Evolutionary conservation across 2,888 invertebrate species (phyloP).

Genomic region (Leptinotarsa rubiginosa): DNA sequence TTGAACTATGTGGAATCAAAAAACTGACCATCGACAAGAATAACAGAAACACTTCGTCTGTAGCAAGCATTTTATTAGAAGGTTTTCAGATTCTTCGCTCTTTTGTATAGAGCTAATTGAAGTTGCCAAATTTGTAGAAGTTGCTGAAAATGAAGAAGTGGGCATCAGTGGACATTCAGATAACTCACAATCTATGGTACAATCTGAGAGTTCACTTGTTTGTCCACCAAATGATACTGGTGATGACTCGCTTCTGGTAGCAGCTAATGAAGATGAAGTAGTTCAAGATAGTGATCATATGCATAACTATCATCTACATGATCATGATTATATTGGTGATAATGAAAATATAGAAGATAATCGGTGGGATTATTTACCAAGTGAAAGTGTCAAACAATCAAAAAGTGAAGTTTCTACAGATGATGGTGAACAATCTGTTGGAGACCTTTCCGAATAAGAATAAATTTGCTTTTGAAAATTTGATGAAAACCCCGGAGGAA

Average conservation of each 20-base stretch:
- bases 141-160: background rate
- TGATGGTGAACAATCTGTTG: too few species aligned
- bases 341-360: conserved; percentile 4
- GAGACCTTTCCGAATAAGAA: too few species aligned
- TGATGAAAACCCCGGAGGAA: background rate
- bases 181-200: conserved; percentile 1
- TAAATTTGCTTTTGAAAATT: conserved; percentile 1
- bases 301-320: too few species aligned
- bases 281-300: background rate
- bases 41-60: background rate
- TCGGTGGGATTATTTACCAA: too few species aligned
- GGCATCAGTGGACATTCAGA: conserved; percentile 1
- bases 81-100: background rate
- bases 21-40: background rate
- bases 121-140: background rate
- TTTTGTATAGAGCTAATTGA: background rate
- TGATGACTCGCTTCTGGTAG: background rate
- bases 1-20: conserved; percentile 7
- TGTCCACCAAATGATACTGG: background rate
- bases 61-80: conserved; percentile 8
- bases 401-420: too few species aligned
- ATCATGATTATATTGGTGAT: background rate
- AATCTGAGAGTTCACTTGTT: background rate
- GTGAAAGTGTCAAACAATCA: too few species aligned
- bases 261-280: background rate